Evolutionary conservation across 2,797 vertebrate species (phyloP), one percentile per base, ranked within the genome.

Genomic region (Manis javanica): DNA sequence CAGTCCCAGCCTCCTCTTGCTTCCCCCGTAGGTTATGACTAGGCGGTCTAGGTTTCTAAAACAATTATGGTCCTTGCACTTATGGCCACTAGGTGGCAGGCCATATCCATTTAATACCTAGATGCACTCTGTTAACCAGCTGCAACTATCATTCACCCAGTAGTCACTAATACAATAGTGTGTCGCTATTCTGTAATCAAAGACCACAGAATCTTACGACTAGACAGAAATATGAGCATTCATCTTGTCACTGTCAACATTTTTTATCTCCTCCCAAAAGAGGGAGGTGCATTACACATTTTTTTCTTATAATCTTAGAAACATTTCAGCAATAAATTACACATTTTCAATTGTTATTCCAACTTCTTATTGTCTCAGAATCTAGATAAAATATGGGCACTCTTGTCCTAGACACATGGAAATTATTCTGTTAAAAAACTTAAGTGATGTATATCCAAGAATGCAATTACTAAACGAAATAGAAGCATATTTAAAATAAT

Each of bases 81-180:
- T 19, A 14, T n/a, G 18, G 53, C 83, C 97, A 71, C 83, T 69
- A 92, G 97, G 79, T 79, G 97, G 96, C 93, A 12, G 57, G 13
- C 68, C 24, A 87, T 78, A 78, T 24, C 83, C 53, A 34, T 37
- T 55, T 68, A 87, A 51, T 26, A 53, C 82, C 39, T 63, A 11
- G 26, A 13, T 26, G 6, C 4, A 11, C 4, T 37, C 55, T 11
- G 8, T 39, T 15, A 8, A 3, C 7, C 7, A 31, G 53, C n/a
- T 4, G n/a, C 1, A 61, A 15, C 1, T 2, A 26, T n/a, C 31
- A 13, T 61, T 87, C 92, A 23, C 53, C 24, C n/a, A 15, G 46
- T 59, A 81, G 18, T 61, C 37, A 18, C 69, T 84, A 39, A 21
- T 55, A 46, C 61, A 16, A 63, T 31, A 46, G 7, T 59, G 31